Evolutionary conservation across 2,888 invertebrate genomes (phyloP), one percentile per base, ranked within the genome.

Genomic region (Tipula lateralis): DNA sequence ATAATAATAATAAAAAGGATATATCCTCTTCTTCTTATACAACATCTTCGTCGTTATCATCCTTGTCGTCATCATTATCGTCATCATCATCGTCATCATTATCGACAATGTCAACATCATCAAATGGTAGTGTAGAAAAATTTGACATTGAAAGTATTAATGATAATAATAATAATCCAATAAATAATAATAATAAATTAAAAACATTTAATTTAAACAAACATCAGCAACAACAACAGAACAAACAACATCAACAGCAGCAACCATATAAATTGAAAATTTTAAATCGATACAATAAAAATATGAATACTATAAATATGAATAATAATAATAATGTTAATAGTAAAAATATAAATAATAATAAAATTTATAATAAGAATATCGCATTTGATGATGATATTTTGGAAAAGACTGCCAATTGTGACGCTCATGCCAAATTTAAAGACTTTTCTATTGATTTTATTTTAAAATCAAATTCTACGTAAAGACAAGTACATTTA

Each of bases 381-480:
- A 83, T 83, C 29, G 32, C 82, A 19, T 32, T 34, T 83, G 36
- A 83, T 83, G 83, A 83, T 83, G 36, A 83, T 36, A 83, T 83
- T 39, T 29, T 83, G 44, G 83, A 83, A 50, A 85, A 85, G 85
- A 85, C 85, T 85, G 85, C 85, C 50, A 84, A 84, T 39, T 85
- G 88, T 85, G 90, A 90, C 88, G 88, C 88, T 87, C 89, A 89
- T 87, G 89, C 89, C 87, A 90, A 90, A 89, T 89, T 90, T 87
- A 89, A 90, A 89, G 90, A 90, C 88, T 90, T 90, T 87, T 90
- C 90, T 86, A 90, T 90, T 86, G 89, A 90, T 87, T 90, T 90
- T 84, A 87, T 90, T 87, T 87, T 90, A 86, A 89, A 90, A 87
- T 82, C 82, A 82, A 82, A 30, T 82, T 82, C 82, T 29, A 82